Conservation (phyloP, 2,113 vertebrate species). For the Calidris pugnax region DNA sequence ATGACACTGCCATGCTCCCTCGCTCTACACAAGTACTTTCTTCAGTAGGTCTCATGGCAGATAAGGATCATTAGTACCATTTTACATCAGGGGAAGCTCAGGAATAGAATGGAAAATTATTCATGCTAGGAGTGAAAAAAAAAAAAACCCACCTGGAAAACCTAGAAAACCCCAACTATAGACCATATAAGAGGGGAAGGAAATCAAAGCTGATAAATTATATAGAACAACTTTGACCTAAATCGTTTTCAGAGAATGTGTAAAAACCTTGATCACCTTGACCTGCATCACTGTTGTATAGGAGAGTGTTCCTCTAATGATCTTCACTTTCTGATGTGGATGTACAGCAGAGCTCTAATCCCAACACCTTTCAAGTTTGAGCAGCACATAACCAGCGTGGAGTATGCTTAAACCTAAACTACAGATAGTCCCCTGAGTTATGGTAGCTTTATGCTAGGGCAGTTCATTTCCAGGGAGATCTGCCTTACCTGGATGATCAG, state of each 20-base stretch:
- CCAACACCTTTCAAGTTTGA: constrained; percentile 40
- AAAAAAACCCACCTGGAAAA: neutral
- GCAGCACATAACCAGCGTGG: constrained; percentile 1
- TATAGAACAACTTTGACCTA: constrained; percentile 20
- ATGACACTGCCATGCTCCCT: neutral
- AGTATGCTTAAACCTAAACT: constrained; percentile 25
- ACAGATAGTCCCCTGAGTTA: neutral
- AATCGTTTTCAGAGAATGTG: constrained; percentile 12
- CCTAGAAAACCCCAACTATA: neutral
- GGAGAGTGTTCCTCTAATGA: neutral
- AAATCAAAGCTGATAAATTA: constrained; percentile 33
- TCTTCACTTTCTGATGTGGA: constrained; percentile 35
- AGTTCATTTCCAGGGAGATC: neutral
- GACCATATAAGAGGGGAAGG: neutral
- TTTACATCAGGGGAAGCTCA: neutral
- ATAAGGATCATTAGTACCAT: neutral
- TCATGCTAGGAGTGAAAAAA: neutral
- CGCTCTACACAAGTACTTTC: neutral
- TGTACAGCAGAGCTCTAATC: constrained; percentile 47
- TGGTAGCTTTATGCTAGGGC: neutral
- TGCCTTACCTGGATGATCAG: neutral
- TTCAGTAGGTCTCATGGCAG: neutral
- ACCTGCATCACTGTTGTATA: constrained; percentile 27
- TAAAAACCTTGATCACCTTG: constrained; percentile 47
- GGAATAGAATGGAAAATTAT: neutral